These are phyloP conservation scores for Blera fallax DNA, from an alignment of 2,888 invertebrate genomes.

Conservation along the genomic window DNA sequence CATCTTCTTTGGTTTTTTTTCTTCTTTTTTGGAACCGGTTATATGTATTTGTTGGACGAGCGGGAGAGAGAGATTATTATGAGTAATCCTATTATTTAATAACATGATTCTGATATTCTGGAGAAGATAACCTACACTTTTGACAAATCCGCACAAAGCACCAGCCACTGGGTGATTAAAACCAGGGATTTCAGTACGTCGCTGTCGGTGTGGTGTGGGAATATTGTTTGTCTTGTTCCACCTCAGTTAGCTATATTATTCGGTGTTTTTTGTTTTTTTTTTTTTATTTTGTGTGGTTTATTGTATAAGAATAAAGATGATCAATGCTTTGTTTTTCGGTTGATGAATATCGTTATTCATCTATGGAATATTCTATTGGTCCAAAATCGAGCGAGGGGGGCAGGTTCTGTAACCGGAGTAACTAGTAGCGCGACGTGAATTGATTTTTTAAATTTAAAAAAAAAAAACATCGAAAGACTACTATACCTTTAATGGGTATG, in stretches of 20 bases:
- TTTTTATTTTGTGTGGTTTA: constrained; percentile 9
- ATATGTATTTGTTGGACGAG: background rate
- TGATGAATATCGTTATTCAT: constrained; percentile 13
- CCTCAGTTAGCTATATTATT: background rate
- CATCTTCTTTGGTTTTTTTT: too few species aligned
- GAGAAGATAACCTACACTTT: constrained; percentile 7
- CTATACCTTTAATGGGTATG: constrained; percentile 19
- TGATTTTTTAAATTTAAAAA: constrained; percentile 25
- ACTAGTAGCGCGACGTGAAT: constrained; percentile 15
- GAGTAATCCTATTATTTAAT: constrained; percentile 47
- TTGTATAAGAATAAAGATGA: constrained; percentile 34
- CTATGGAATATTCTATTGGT: background rate
- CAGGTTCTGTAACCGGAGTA: constrained; percentile 13
- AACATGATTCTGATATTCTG: constrained; percentile 3
- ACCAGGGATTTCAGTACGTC: background rate
- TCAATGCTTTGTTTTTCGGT: constrained; percentile 18
- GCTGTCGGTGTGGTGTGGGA: background rate
- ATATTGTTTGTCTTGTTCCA: background rate
- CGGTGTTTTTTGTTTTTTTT: too few species aligned
- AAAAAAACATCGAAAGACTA: too few species aligned
- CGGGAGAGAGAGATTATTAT: background rate
- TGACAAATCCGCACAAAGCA: constrained; percentile 19
- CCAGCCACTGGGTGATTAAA: background rate
- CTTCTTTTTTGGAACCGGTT: background rate
- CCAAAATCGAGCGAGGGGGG: background rate